Percentiles rank a stretch among this genome's conserved stretches.
Evolutionary conservation across 2,888 invertebrate species (phyloP).

Genomic region (Sesamia inferens): DNA sequence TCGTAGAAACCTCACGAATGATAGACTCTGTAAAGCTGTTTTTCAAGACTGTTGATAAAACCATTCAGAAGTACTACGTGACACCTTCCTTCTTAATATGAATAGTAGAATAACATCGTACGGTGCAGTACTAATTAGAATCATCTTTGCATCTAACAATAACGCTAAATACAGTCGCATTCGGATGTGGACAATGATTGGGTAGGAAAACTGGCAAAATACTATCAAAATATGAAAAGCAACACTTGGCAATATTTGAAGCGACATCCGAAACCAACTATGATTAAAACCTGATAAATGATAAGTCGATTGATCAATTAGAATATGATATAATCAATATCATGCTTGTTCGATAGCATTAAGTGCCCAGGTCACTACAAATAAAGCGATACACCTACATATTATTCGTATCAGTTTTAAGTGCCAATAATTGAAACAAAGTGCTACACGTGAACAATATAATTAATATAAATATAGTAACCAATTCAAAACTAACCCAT

Average conservation of each 20-base stretch:
- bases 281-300: constrained; percentile 4
- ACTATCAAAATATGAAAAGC: constrained; percentile 2
- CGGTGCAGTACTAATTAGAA: neutral
- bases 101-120: constrained; percentile 12
- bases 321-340: constrained; percentile 26
- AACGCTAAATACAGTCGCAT: constrained; percentile 16
- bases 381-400: constrained; percentile 23
- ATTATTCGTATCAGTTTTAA: constrained; percentile 43
- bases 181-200: constrained; percentile 6
- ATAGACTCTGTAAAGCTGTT: neutral
- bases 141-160: constrained; percentile 25
- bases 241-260: constrained; percentile 2
- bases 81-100: neutral
- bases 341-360: constrained; percentile 31
- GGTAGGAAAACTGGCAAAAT: neutral
- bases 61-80: neutral
- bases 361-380: constrained; percentile 29
- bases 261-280: neutral
- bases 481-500: constrained; percentile 23
- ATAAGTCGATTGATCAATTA: constrained; percentile 10
- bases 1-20: neutral
- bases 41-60: neutral
- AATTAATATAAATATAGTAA: constrained; percentile 6
- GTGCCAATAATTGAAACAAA: constrained; percentile 41
- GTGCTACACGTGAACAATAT: constrained; percentile 25